Conservation (phyloP, 2,888 invertebrate species). For the Hydropsyche betteni region DNA sequence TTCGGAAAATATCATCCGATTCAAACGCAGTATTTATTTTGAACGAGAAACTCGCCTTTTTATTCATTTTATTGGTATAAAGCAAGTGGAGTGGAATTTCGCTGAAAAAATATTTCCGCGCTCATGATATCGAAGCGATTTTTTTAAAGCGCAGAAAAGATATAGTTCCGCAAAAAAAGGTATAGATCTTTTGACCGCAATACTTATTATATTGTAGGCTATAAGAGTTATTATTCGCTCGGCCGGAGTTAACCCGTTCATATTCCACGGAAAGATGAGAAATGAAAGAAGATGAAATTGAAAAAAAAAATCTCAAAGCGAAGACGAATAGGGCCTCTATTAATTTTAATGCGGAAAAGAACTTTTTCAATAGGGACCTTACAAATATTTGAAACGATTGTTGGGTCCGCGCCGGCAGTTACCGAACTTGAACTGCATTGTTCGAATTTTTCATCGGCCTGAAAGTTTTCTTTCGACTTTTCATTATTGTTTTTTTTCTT, state of each 20-base stretch:
- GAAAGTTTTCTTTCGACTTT: slow-evolving; percentile 31
- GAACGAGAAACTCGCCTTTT: too few relatives aligned
- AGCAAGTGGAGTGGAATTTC: too few relatives aligned
- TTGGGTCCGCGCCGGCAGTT: slow-evolving; percentile 17
- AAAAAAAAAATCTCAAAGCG: slow-evolving; percentile 6
- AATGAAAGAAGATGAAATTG: neutral
- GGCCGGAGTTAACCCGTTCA: slow-evolving; percentile 33
- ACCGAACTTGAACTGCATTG: slow-evolving; percentile 35
- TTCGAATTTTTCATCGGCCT: slow-evolving; percentile 30
- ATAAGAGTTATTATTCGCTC: slow-evolving; percentile 36
- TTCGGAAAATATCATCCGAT: too few relatives aligned
- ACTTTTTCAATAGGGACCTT: slow-evolving; percentile 42
- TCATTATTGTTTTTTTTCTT: slow-evolving; percentile 29
- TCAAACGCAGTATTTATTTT: too few relatives aligned
- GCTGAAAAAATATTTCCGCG: too few relatives aligned
- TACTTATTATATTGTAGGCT: too few relatives aligned
- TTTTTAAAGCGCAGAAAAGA: too few relatives aligned
- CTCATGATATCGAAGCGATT: too few relatives aligned
- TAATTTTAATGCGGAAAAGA: slow-evolving; percentile 42
- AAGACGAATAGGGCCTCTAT: slow-evolving; percentile 35
- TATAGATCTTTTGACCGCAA: too few relatives aligned
- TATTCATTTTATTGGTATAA: too few relatives aligned
- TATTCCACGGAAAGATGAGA: slow-evolving; percentile 17
- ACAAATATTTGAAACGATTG: slow-evolving; percentile 44
- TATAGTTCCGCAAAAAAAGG: too few relatives aligned